Conservation (phyloP, 2,113 vertebrate species). For the Puffinus mauretanicus region DNA sequence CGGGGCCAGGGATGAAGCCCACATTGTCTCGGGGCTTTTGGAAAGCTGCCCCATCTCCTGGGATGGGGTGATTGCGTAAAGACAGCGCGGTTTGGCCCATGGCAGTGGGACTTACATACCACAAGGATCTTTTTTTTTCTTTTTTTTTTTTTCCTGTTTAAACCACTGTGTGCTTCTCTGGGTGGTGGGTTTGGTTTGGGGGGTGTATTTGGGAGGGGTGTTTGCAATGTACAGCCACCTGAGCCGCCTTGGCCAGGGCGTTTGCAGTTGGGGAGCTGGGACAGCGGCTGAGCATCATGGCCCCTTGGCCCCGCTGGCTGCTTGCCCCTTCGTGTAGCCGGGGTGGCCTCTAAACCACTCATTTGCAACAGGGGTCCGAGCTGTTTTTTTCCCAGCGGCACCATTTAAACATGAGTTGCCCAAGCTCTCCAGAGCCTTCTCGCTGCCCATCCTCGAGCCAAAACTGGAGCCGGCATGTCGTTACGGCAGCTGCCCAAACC, state of each 20-base stretch:
- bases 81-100: not conserved
- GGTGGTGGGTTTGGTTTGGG: not conserved
- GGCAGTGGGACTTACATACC: not conserved
- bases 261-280: not conserved
- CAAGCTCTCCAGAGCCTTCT: not conserved
- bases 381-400: not conserved
- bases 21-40: accelerated
- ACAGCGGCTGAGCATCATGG: accelerated
- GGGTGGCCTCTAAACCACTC: not conserved
- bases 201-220: not conserved
- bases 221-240: not conserved
- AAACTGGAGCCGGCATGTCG: not conserved
- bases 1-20: not conserved
- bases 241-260: not conserved
- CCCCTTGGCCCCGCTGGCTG: not conserved
- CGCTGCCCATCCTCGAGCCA: not conserved
- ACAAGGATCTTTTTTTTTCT: not conserved
- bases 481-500: not conserved
- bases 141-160: not conserved
- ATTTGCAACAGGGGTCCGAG: not conserved
- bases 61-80: not conserved
- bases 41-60: not conserved
- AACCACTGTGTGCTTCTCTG: not conserved
- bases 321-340: accelerated
- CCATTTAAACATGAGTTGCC: not conserved